These are phyloP conservation scores for Vicugna pacos DNA, from an alignment of 2,113 vertebrate genomes.

Conservation along the genomic window DNA sequence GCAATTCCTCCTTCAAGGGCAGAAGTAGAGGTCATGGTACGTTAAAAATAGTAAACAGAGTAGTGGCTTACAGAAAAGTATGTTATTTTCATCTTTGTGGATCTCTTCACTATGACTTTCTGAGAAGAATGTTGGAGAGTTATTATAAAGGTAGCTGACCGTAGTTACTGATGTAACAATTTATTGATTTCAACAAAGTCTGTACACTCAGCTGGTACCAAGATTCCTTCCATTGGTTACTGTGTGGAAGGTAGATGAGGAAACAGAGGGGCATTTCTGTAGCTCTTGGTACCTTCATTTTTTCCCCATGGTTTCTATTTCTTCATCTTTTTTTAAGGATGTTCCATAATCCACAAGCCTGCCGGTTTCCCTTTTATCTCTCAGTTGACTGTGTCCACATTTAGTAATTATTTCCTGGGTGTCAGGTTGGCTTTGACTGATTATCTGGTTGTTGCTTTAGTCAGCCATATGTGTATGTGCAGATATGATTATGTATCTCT, in stretches of 20 bases:
- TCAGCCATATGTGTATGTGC: not conserved
- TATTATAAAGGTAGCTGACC: conserved; percentile 36
- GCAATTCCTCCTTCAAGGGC: not conserved
- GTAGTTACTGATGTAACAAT: conserved; percentile 20
- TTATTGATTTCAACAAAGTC: conserved; percentile 17
- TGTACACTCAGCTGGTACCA: conserved; percentile 7
- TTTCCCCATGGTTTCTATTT: conserved; percentile 27
- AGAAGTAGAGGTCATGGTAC: not conserved
- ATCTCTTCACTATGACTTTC: not conserved
- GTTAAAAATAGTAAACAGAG: conserved; percentile 34
- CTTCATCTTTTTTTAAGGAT: conserved; percentile 51
- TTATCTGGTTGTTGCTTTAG: conserved; percentile 39
- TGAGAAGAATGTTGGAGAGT: conserved; percentile 33
- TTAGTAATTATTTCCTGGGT: conserved; percentile 44
- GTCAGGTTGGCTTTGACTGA: conserved; percentile 36
- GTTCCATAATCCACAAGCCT: conserved; percentile 34
- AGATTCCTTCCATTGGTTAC: not conserved
- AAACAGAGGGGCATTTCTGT: conserved; percentile 35
- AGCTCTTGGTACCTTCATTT: conserved; percentile 20
- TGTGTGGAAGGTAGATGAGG: conserved; percentile 22
- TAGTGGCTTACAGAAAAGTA: not conserved
- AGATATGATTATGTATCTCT: not conserved
- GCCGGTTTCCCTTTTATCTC: conserved; percentile 10
- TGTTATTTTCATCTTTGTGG: conserved; percentile 39
- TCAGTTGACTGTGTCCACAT: conserved; percentile 33